Base-by-base conservation (phyloP, 2,888 invertebrate genomes). In the Emmelina monodactyla region DNA sequence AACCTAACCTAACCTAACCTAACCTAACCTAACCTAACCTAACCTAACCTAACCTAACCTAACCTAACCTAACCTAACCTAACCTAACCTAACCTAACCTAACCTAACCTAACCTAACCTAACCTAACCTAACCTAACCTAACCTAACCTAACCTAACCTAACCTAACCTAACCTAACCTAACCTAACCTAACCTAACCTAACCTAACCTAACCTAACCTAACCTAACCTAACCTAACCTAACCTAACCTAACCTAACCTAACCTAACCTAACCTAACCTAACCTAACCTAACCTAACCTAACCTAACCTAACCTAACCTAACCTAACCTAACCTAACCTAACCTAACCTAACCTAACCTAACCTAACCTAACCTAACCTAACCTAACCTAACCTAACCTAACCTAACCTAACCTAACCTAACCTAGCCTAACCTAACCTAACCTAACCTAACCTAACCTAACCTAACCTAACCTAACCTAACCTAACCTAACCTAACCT, bases 41-140 rank as follows among this genome's bases (percentile, higher is more conserved):
- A 39, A 41, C 39, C 38, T 39, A 41, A 37, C 41, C 37, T 34
- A 42, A 35, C 41, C 37, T 32, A 39, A 37, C 35, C 30, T 30
- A 38, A 35, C 25, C 37, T 38, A 42, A 43, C 45, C 45, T 44
- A 45, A 44, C 45, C 49, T 45, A 44, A 43, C 42, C 45, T 40
- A 43, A 40, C 43, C 39, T 40, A 38, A 37, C 37, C 41, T 39
- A 41, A 41, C 41, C 41, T 39, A 41, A 41, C 42, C 42, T 42
- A 42, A 41, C 41, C 37, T 39, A 42, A 25, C 25, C 25, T 25
- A 25, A 25, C 25, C 14, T 14, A 29, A 12, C 42, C 38, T 38
- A 38, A 40, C 40, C 40, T 38, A 40, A 37, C 40, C 37, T 37
- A 37, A 38, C 38, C 38, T 41, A 38, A 38, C 37, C 41, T 38